Base-by-base conservation (phyloP, 2,888 invertebrate genomes). In the Shargacucullia verbasci region DNA sequence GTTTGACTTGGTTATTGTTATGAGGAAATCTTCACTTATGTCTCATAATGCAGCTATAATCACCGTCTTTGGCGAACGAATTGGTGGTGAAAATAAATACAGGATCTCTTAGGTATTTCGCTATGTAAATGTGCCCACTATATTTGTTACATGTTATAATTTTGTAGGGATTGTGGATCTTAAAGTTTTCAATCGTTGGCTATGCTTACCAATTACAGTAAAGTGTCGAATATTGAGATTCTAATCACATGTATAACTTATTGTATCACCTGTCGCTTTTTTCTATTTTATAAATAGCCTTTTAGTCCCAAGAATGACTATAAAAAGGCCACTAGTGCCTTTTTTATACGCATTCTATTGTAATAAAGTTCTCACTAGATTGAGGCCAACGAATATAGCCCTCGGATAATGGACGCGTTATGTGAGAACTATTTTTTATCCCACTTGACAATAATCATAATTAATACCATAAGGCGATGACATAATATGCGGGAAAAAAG, bases 401-500 rank as follows among this genome's bases (percentile, higher is more conserved):
- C 20, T 56, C 45, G 25, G 34, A 47, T 20, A 63, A 61, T 53
- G 60, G 59, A 59, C 52, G 52, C 46, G 48, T 58, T 65, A 46
- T 34, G 33, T 27, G 59, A 73, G 34, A 48, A 43, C 59, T 49
- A 62, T 66, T 70, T 75, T 72, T 71, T 65, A 61, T 62, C 29
- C 38, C 14, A 8, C 61, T 64, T 41, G 49, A 71, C 43, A 49
- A 39, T 52, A 48, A 53, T 45, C 49, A 46, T 62, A 61, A 57
- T 61, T 72, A 49, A 41, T 46, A 14, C 52, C 44, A 31, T 35
- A 47, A 34, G 12, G 25, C 47, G 15, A 56, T 62, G 53, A 46
- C 44, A 31, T 29, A 54, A n/a, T 50, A 49, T 39, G 50, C n/a
- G 10, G 35, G 53, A 67, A 67, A 65, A 38, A 65, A 65, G 71